Evolutionary conservation across 1,140 invertebrate species (phyloP).

Genomic region (Drosophila lacteicornis): DNA sequence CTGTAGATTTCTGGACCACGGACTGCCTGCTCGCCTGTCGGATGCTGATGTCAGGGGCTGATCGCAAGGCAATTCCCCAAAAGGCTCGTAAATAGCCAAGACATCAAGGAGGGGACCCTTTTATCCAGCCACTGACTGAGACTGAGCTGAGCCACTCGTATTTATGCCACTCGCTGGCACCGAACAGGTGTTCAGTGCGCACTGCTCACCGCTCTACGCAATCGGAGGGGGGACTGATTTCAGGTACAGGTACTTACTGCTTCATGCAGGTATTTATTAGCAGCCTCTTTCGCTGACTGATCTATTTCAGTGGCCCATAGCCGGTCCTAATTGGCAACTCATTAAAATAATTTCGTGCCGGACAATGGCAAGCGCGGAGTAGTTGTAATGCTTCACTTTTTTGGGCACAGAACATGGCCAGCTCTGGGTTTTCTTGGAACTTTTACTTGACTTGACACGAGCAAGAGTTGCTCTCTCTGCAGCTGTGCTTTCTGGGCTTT

Average conservation of each 20-base stretch:
- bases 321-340: slow-evolving; percentile 71
- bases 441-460: slow-evolving; percentile 76
- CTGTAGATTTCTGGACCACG: slow-evolving; percentile 10
- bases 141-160: slow-evolving; percentile 29
- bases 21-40: slow-evolving; percentile 29
- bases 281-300: slow-evolving; percentile 45
- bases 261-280: slow-evolving; percentile 67
- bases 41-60: slow-evolving; percentile 42
- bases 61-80: slow-evolving; percentile 38
- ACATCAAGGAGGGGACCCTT: slow-evolving; percentile 18
- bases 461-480: slow-evolving; percentile 44
- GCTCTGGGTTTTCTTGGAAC: slow-evolving; percentile 68
- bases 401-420: slow-evolving; percentile 66
- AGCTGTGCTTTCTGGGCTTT: slow-evolving; percentile 66
- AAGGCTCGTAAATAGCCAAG: slow-evolving; percentile 50
- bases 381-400: slow-evolving; percentile 12
- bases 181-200: slow-evolving; percentile 65
- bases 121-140: slow-evolving; percentile 2
- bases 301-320: slow-evolving; percentile 51
- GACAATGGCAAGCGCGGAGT: slow-evolving; percentile 50
- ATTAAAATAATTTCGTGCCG: slow-evolving; percentile 76
- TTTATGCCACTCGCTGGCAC: slow-evolving; percentile 59
- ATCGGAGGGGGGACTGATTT: slow-evolving; percentile 14
- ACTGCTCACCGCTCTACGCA: slow-evolving; percentile 54
- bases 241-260: slow-evolving; percentile 17